A percentile compares a stretch with the other conserved stretches of the same genome.
Evolutionary conservation across 2,888 invertebrate genomes (phyloP).

Genomic region (Ethmia dodecea): DNA sequence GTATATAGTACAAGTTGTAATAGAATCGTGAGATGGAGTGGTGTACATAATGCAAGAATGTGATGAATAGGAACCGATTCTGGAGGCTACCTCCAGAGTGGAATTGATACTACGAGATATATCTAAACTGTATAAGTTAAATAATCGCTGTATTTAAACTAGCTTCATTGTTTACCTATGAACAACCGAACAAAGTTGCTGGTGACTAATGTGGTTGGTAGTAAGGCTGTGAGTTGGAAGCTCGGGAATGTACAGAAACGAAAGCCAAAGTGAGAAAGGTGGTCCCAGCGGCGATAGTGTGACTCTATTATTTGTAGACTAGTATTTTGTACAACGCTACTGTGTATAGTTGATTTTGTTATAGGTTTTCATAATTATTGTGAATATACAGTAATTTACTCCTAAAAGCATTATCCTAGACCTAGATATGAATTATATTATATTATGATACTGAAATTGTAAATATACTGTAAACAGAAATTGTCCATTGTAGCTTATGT

Average conservation of each 20-base stretch:
- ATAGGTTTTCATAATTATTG: slow-evolving; percentile 66
- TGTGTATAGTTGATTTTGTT: slow-evolving; percentile 66
- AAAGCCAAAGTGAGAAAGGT: slow-evolving; percentile 35
- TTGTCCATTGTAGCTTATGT: slow-evolving; percentile 77
- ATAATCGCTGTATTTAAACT: slow-evolving; percentile 66
- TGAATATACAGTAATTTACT: slow-evolving; percentile 72
- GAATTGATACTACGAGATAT: slow-evolving; percentile 35
- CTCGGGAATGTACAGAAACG: slow-evolving; percentile 13
- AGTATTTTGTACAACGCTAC: slow-evolving; percentile 72
- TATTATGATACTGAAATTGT: slow-evolving; percentile 70
- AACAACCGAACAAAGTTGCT: slow-evolving; percentile 62
- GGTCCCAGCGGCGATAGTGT: slow-evolving; percentile 41
- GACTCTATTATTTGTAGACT: slow-evolving; percentile 48
- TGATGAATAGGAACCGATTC: slow-evolving; percentile 42
- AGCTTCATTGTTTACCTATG: slow-evolving; percentile 58
- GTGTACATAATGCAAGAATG: slow-evolving; percentile 66
- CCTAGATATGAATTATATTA: slow-evolving; percentile 65
- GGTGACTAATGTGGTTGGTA: slow-evolving; percentile 25
- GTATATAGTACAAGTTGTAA: slow-evolving; percentile 76
- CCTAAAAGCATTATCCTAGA: slow-evolving; percentile 59
- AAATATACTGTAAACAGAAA: slow-evolving; percentile 74
- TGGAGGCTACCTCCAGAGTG: slow-evolving; percentile 37
- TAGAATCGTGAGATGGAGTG: slow-evolving; percentile 59
- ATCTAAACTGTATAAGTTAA: slow-evolving; percentile 53
- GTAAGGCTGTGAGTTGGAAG: slow-evolving; percentile 27